phyloP scores from a whole-genome alignment of 2,113 vertebrate species.

The Urocolius indicus region DNA sequence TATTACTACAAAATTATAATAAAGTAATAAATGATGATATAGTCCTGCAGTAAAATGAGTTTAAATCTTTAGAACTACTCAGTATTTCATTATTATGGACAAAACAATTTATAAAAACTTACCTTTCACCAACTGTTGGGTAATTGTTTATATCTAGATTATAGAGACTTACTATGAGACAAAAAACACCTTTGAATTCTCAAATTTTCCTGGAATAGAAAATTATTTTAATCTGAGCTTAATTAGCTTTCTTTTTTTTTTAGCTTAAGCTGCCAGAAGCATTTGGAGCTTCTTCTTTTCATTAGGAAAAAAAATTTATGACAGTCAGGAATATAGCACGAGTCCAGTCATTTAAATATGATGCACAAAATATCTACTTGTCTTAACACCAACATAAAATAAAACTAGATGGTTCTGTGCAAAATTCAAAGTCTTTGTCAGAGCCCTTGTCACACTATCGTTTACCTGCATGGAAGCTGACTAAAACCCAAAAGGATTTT shows the following conservation, averaged over 20 bases:
- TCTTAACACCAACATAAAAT: neutral
- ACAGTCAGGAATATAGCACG: neutral
- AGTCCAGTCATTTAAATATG: slow-evolving; percentile 37
- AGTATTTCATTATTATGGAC: neutral
- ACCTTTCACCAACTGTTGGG: neutral
- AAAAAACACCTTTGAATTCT: neutral
- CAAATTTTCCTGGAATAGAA: neutral
- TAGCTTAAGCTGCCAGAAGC: neutral
- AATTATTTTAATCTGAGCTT: slow-evolving; percentile 10
- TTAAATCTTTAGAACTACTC: neutral
- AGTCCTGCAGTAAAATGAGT: neutral
- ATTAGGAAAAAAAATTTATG: slow-evolving; percentile 19
- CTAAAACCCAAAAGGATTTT: neutral
- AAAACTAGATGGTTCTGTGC: neutral
- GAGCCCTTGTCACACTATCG: neutral
- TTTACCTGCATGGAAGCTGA: neutral
- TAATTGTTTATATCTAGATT: neutral
- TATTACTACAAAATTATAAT: neutral
- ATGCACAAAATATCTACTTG: neutral
- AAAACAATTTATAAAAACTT: neutral
- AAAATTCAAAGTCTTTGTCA: neutral
- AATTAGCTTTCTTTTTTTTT: neutral
- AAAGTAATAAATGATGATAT: neutral
- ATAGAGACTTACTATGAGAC: neutral
- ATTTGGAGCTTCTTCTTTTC: neutral